Percentiles rank a stretch among this genome's conserved stretches.
Evolutionary conservation across 2,888 invertebrate species (phyloP).

Genomic region (Lithophane leautieri): DNA sequence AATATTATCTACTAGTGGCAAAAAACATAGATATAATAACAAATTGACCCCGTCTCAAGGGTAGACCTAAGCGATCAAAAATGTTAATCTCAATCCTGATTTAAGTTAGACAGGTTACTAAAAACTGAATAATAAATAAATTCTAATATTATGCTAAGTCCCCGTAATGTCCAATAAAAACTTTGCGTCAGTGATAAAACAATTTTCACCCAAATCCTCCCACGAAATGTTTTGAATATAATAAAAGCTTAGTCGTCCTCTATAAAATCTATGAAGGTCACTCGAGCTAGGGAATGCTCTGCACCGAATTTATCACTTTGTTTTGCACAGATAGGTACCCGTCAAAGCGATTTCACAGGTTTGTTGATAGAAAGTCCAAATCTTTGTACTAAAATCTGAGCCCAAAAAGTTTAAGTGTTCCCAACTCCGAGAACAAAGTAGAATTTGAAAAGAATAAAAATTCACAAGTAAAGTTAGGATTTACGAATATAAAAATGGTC

Average conservation of each 20-base stretch:
- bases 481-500: constrained; percentile 61
- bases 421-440: constrained; percentile 36
- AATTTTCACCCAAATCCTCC: constrained; percentile 13
- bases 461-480: constrained; percentile 37
- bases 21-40: constrained; percentile 1
- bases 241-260: constrained; percentile 26
- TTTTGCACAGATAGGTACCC: constrained; percentile 26
- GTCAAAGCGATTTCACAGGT: constrained; percentile 40
- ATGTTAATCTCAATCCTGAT: constrained; percentile 37
- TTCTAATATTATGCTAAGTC: constrained; percentile 19
- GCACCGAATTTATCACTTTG: constrained; percentile 52
- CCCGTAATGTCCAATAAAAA: constrained; percentile 15
- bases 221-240: constrained; percentile 21
- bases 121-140: constrained; percentile 36
- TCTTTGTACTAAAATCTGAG: constrained; percentile 29
- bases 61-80: constrained; percentile 31
- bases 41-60: constrained; percentile 37
- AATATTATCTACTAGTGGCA: too few relatives aligned
- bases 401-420: constrained; percentile 26
- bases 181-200: constrained; percentile 24
- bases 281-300: constrained; percentile 1
- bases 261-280: constrained; percentile 30
- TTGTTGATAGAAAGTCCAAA: constrained; percentile 28
- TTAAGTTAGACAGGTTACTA: constrained; percentile 8
- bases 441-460: constrained; percentile 46